A percentile compares a stretch with the other conserved stretches of the same genome.
These are phyloP conservation scores for Nephrotoma flavescens DNA, from an alignment of 2,888 invertebrate genomes.

Conservation along the genomic window DNA sequence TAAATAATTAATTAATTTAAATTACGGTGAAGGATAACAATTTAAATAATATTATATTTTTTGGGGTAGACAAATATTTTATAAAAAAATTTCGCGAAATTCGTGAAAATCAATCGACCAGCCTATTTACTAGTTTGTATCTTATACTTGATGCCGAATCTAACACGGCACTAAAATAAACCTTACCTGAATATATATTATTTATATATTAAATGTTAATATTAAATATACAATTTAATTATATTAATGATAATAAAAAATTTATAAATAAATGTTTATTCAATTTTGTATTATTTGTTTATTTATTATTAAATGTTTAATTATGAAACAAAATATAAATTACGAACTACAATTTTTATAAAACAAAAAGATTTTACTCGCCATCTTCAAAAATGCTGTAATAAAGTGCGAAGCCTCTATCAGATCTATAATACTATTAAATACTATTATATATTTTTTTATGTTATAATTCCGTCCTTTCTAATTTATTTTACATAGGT, in stretches of 20 bases:
- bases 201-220: background rate
- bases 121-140: background rate
- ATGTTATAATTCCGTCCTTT: background rate
- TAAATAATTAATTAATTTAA: background rate
- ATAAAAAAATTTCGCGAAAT: background rate
- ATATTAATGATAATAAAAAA: background rate
- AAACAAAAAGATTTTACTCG: no score
- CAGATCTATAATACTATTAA: background rate
- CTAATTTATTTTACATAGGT: background rate
- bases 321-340: no score
- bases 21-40: background rate
- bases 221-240: background rate
- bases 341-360: no score
- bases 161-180: background rate
- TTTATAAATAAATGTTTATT: background rate
- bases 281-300: no score
- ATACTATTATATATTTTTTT: background rate
- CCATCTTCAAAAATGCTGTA: no score
- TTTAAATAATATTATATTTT: background rate
- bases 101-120: background rate
- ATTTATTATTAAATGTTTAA: no score
- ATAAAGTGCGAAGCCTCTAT: no score
- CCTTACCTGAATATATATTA: background rate
- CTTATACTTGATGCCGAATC: background rate
- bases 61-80: background rate